Base-by-base conservation (phyloP, 2,888 invertebrate genomes). In the Ormyrus nitidulus region DNA sequence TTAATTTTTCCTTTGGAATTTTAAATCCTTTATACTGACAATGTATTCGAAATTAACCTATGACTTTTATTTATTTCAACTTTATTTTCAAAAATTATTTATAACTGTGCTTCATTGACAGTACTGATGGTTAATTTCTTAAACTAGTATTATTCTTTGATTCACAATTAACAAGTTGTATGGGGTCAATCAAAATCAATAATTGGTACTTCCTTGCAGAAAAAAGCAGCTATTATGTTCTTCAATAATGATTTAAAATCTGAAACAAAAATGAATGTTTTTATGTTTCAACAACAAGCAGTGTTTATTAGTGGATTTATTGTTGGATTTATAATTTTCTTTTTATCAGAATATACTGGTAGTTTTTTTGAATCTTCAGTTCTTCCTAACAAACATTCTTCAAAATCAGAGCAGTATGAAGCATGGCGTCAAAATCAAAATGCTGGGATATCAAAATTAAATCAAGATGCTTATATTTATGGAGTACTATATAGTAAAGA, bases 381-480 rank as follows among this genome's bases (percentile, higher is more conserved):
- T 53, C 56, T 65, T 46, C 44, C 34, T 34, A 34, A 72, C 53
- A 66, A 71, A 61, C n/a, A 70, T 62, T 49, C 13, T 19, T 58
- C 54, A 44, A 77, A 78, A 19, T 51, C 81, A 54, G 68, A 77
- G 13, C 77, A 78, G 0, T 90, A 90, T 65, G 66, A 83, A 4
- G 69, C 82, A n/a, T 90, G 89, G 90, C 73, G 86, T 44, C 46
- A 79, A 19, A 59, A 77, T 11, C 82, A 86, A 79, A 84, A 85
- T 61, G 48, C 86, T 0, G 59, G 56, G 62, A 68, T 73, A 3
- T 65, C 77, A 0, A 65, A 81, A 11, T 56, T 88, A 0, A 75
- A 88, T 74, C 79, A 87, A 84, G 89, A 90, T 78, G 54, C 71
- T 54, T 83, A 84, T 19, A 69, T 86, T 9, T 87, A 90, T 58